Conservation (phyloP, 2,113 vertebrate genomes). For the Myiozetetes cayanensis region DNA sequence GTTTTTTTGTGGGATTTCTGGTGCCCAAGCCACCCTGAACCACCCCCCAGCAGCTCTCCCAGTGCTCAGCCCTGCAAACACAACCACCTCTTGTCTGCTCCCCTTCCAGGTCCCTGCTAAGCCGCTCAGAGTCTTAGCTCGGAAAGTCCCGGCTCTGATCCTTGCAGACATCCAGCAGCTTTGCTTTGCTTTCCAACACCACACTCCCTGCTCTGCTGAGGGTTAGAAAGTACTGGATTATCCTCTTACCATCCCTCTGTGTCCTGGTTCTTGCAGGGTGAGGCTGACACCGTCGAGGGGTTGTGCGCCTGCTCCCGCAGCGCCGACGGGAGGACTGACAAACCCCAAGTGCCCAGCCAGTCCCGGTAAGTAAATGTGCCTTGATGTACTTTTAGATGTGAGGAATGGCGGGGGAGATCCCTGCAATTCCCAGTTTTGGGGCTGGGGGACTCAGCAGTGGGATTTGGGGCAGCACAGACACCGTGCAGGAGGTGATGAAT, state of each 20-base stretch:
- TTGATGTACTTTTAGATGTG: rapidly evolving
- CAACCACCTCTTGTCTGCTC: neutral
- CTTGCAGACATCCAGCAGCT: neutral
- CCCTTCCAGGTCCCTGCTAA: neutral
- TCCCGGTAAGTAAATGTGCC: neutral
- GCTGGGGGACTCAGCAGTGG: rapidly evolving
- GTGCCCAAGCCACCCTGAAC: rapidly evolving
- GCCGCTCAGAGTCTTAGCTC: conserved; percentile 30
- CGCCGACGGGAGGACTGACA: neutral
- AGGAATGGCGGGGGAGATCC: neutral
- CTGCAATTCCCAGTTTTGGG: neutral
- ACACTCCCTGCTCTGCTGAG: neutral
- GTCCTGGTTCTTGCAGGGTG: conserved; percentile 49
- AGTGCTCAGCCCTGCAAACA: neutral
- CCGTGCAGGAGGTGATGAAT: too few species aligned
- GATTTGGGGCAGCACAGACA: neutral
- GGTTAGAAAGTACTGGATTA: conserved; percentile 9
- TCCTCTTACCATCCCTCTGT: neutral
- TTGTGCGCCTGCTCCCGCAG: neutral
- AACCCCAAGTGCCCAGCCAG: neutral
- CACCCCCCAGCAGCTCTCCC: neutral
- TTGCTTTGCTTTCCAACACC: neutral
- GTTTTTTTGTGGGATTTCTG: neutral
- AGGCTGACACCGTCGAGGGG: neutral
- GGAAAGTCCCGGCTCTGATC: neutral